phyloP scores from a whole-genome alignment of 2,113 vertebrate species.

The Toxostoma redivivum region DNA sequence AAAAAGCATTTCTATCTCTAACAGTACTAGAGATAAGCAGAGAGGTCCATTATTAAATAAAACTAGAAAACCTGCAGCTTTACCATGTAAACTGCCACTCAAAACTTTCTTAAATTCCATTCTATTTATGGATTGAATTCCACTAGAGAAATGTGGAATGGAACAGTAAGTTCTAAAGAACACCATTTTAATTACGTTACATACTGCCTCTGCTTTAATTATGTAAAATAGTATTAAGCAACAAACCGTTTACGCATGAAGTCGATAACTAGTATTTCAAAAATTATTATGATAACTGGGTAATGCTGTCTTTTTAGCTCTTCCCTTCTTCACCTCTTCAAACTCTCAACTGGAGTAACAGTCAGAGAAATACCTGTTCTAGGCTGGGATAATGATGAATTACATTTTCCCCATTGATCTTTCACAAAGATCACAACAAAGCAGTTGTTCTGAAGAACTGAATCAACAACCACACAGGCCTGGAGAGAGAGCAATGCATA shows the following conservation, averaged over 20 bases:
- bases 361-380: neutral
- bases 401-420: neutral
- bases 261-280: neutral
- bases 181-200: neutral
- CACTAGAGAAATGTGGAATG: neutral
- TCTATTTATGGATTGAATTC: neutral
- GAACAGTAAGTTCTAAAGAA: neutral
- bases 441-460: neutral
- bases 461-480: neutral
- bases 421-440: neutral
- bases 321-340: neutral
- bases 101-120: neutral
- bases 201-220: neutral
- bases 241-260: neutral
- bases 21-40: neutral
- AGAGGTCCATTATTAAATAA: neutral
- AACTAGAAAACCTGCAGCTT: neutral
- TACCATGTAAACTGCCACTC: neutral
- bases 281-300: neutral
- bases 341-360: neutral
- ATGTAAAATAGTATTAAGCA: constrained; percentile 17
- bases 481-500: neutral
- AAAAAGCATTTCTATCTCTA: neutral
- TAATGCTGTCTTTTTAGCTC: neutral
- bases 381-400: neutral